A percentile compares a stretch with the other conserved stretches of the same genome.
These are phyloP conservation scores for Callyntrura guangdongensis DNA, from an alignment of 2,888 invertebrate species.

Conservation along the genomic window DNA sequence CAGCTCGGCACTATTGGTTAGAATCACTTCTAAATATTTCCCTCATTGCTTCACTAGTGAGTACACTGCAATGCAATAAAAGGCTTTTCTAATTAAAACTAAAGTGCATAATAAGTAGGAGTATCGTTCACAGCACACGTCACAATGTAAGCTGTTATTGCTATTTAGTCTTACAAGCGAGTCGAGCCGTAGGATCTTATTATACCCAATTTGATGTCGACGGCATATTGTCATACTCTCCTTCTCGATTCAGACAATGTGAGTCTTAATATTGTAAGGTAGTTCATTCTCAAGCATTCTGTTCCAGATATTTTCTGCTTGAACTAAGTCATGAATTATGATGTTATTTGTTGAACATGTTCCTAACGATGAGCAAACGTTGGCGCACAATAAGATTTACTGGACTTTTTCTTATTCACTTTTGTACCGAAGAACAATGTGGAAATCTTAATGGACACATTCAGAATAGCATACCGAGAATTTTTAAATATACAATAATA, in stretches of 20 bases:
- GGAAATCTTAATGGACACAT: constrained; percentile 22
- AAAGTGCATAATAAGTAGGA: background rate
- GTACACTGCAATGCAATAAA: too few relatives aligned
- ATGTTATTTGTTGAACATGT: background rate
- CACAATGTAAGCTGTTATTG: too few relatives aligned
- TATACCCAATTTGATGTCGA: too few relatives aligned
- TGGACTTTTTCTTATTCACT: background rate
- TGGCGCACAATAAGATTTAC: background rate
- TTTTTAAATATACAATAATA: constrained; percentile 9
- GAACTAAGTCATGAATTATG: constrained; percentile 26
- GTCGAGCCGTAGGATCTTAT: too few relatives aligned
- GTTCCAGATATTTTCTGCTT: constrained; percentile 18
- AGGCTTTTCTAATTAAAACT: background rate
- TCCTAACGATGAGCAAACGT: background rate
- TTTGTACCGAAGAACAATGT: background rate
- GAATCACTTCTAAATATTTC: too few relatives aligned
- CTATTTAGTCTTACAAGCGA: background rate
- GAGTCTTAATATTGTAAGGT: background rate
- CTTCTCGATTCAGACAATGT: background rate
- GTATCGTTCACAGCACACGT: background rate
- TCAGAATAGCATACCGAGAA: constrained; percentile 1
- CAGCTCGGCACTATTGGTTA: background rate
- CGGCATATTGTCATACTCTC: background rate
- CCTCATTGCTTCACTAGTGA: too few relatives aligned
- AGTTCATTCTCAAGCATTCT: background rate